Evolutionary conservation across 2,888 invertebrate genomes (phyloP), one percentile per base, ranked within the genome.

Genomic region (Agrypnus murinus): DNA sequence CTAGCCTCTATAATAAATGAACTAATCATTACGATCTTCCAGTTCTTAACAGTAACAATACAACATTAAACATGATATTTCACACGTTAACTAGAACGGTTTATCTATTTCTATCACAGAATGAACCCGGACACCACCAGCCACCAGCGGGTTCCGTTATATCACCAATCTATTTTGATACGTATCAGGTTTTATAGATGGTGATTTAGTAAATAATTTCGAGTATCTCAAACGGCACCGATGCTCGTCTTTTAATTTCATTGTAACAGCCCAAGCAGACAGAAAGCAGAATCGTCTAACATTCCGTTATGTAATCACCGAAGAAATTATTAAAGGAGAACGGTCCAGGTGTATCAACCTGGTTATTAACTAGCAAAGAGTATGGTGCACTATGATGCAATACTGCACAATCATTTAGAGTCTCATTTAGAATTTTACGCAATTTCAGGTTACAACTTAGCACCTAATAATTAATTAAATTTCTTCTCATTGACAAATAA

Each of bases 301-400:
- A 50, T 34, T 38, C 36, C 38, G 50, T 63, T 63, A 63, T 63
- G 50, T 48, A 63, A 63, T 48, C 63, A 12, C 12, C 8, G 31
- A 50, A 50, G 50, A 36, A 36, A 50, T 63, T 34, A 63, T 50
- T 50, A 63, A 34, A 38, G 34, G 19, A 38, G 34, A 63, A 63
- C 48, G 58, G 40, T 58, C 58, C 58, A 58, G 36, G 19, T 34
- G 25, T 12, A 50, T 17, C 46, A 63, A 63, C 50, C 60, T 63
- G 48, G 50, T 63, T 38, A 63, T 63, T 63, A 50, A 36, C 36
- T 19, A 25, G 25, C 5, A 5, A 63, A 62, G 48, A 34, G 25
- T 14, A 12, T 50, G 25, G 48, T 50, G 63, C 63, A 50, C 34
- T 10, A 12, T 48, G 38, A 48, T 48, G 50, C 34, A 63, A 63